Percentiles rank a stretch among this genome's conserved stretches.
Conservation (phyloP, 2,113 vertebrate genomes). For the Charadrius vociferus region DNA sequence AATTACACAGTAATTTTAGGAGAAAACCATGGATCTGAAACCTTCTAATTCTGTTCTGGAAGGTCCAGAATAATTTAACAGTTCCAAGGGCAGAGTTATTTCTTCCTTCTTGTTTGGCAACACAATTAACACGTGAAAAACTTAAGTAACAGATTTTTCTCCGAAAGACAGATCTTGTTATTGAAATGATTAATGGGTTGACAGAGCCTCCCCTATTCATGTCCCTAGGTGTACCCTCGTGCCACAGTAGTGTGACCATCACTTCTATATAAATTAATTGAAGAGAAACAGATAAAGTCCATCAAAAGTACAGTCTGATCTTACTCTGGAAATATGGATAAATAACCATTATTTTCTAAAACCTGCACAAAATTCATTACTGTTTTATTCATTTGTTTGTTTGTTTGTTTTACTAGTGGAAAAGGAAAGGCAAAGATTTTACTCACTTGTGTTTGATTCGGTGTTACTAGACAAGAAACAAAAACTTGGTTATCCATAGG, state of each 20-base stretch:
- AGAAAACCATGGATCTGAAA: background rate
- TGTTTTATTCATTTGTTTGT: background rate
- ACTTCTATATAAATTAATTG: background rate
- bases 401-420: background rate
- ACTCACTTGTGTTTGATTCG: background rate
- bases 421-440: background rate
- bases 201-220: fast-evolving
- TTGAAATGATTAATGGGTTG: background rate
- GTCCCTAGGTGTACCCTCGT: background rate
- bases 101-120: background rate
- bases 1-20: fast-evolving
- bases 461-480: background rate
- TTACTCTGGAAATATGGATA: background rate
- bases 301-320: background rate
- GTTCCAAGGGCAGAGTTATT: background rate
- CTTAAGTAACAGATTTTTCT: background rate
- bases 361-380: background rate
- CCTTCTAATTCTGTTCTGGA: background rate
- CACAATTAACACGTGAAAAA: background rate
- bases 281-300: background rate
- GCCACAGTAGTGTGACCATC: background rate
- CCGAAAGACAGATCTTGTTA: background rate
- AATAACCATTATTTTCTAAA: background rate
- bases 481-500: background rate
- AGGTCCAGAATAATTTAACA: background rate